Conservation (phyloP, 2,113 vertebrate species). For the Hystrix cristata region DNA sequence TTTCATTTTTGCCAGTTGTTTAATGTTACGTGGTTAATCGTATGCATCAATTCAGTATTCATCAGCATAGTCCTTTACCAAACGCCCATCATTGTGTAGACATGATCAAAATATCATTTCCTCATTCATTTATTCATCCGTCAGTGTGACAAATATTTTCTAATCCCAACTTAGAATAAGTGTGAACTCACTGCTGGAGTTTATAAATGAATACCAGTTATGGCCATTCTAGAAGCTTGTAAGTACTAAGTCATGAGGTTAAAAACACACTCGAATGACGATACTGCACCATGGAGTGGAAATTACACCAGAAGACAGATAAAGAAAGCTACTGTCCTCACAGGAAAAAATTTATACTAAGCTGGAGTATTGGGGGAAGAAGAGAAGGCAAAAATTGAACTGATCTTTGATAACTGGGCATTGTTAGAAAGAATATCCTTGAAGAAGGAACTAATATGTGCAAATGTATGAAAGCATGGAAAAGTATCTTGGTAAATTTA, state of each 20-base stretch:
- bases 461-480: background rate
- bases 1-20: constrained; percentile 52
- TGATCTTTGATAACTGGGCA: background rate
- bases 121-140: constrained; percentile 69
- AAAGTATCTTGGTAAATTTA: background rate
- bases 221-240: background rate
- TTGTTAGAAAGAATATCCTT: background rate
- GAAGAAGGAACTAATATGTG: background rate
- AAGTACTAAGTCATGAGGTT: background rate
- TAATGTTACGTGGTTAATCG: constrained; percentile 53
- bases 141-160: constrained; percentile 55
- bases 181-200: background rate
- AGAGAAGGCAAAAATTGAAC: background rate
- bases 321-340: background rate
- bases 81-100: constrained; percentile 60
- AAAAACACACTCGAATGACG: background rate
- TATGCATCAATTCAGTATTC: constrained; percentile 26
- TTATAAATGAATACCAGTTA: background rate
- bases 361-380: background rate
- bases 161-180: background rate
- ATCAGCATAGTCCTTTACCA: constrained; percentile 36
- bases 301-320: background rate
- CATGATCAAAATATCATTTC: constrained; percentile 27
- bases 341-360: background rate
- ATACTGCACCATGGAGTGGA: background rate